Evolutionary conservation across 2,888 invertebrate species (phyloP).

Genomic region (Seira ritae): DNA sequence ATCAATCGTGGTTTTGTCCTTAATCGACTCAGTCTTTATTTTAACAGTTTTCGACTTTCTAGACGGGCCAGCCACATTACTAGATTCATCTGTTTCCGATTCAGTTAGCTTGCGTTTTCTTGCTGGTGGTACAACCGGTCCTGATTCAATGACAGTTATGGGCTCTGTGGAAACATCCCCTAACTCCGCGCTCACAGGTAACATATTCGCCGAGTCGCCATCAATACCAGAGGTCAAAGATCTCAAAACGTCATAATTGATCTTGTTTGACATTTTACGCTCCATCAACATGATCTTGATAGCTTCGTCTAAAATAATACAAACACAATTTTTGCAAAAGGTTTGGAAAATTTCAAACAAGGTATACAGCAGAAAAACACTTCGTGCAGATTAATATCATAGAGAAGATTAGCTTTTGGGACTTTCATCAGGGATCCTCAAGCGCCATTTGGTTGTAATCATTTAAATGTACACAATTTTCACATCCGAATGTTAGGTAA

Average conservation of each 20-base stretch:
- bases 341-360: background rate
- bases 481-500: background rate
- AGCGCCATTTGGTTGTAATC: conserved; percentile 8
- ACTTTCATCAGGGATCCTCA: too few species aligned
- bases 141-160: conserved; percentile 72
- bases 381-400: too few species aligned
- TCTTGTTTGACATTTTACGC: conserved; percentile 96
- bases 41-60: conserved; percentile 44
- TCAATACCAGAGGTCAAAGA: conserved; percentile 78
- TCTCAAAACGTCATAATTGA: conserved; percentile 97
- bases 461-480: background rate
- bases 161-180: conserved; percentile 36
- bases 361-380: too few species aligned
- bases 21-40: conserved; percentile 48
- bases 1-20: background rate
- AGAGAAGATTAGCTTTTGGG: background rate
- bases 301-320: conserved; percentile 89
- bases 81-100: conserved; percentile 28
- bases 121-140: conserved; percentile 67
- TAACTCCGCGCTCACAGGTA: conserved; percentile 18
- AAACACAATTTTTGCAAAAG: background rate
- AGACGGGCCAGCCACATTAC: background rate
- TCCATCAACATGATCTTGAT: conserved; percentile 97
- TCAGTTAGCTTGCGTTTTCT: conserved; percentile 48
- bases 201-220: background rate